Base-by-base conservation (phyloP, 2,797 vertebrate species). In the Euphonia xanthogaster region DNA sequence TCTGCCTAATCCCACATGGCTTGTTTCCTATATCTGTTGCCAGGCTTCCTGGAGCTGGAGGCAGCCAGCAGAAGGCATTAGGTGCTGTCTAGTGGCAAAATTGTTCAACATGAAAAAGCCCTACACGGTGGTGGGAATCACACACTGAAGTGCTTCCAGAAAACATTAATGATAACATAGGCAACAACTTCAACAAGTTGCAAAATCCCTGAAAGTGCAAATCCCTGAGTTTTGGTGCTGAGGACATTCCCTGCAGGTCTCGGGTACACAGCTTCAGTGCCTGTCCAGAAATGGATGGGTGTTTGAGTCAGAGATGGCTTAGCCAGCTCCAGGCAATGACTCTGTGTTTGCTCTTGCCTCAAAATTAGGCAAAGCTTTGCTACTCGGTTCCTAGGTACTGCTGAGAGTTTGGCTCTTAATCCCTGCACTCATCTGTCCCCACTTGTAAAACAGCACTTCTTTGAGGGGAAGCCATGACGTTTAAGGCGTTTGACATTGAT, bases 121-220 rank as follows among this genome's bases (percentile, higher is more conserved):
- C 44, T 51, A 5, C 4, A 0, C 13, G 10, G 51, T 37, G 23
- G 18, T 33, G 14, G 35, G 31, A 57, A 61, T 7, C n/a, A 11
- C 0, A 0, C 17, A 13, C 19, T 27, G 35, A 45, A 0, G 0
- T 10, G 9, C 35, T 30, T 57, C 22, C 20, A 20, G 4, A 3
- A 39, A 39, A 37, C 35, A 58, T 58, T 39, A 28, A 40, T 37
- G 14, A 4, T 31, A 57, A 33, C 5, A 12, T 8, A 24, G 8
- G 15, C 44, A 84, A 28, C 27, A n/a, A 3, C 24, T 54, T 76
- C 37, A 65, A 5, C 12, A 45, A 57, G 45, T 30, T 51, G 27
- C 27, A 51, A 51, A 51, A 51, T 19, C 18, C 50, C 50, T n/a
- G 63, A 17, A 51, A 65, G 45, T 1, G 1, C 30, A 53, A 27